Percentiles rank a stretch among this genome's conserved stretches.
Evolutionary conservation across 2,888 invertebrate species (phyloP).

Genomic region (Plutella xylostella): DNA sequence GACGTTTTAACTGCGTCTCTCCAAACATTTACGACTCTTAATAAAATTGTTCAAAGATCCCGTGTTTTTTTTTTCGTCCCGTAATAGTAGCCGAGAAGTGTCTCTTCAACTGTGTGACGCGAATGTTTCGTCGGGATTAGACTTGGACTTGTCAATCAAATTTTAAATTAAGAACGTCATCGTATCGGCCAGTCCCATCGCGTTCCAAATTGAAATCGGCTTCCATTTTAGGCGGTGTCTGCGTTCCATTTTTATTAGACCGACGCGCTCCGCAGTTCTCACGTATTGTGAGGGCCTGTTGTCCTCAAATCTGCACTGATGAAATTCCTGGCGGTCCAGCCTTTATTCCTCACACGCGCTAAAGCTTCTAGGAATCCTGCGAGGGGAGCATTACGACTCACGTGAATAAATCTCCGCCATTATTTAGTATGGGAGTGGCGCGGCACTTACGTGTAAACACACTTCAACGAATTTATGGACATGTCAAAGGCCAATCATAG

Average conservation of each 20-base stretch:
- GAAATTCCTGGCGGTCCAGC: conserved; percentile 51
- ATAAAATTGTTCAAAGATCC: conserved; percentile 55
- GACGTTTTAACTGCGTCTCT: conserved; percentile 61
- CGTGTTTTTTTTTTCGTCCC: conserved; percentile 27
- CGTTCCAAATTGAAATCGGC: conserved; percentile 31
- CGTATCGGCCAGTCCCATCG: conserved; percentile 19
- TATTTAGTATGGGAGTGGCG: conserved; percentile 55
- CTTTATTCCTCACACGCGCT: conserved; percentile 65
- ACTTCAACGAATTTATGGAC: conserved; percentile 48
- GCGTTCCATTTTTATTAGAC: conserved; percentile 43
- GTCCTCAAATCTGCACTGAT: conserved; percentile 61
- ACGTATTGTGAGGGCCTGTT: conserved; percentile 39
- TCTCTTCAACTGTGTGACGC: conserved; percentile 34
- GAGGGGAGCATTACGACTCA: conserved; percentile 24
- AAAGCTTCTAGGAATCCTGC: conserved; percentile 54
- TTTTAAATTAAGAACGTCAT: conserved; percentile 34
- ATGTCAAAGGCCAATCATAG: conserved; percentile 49
- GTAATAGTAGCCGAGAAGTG: conserved; percentile 37
- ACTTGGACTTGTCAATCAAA: conserved; percentile 37
- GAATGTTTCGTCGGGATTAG: conserved; percentile 23
- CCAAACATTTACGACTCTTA: conserved; percentile 51
- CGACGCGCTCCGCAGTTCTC: conserved; percentile 37
- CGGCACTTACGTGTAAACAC: conserved; percentile 41
- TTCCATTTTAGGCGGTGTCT: conserved; percentile 27
- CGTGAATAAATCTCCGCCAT: conserved; percentile 52